phyloP scores from a whole-genome alignment of 1,140 invertebrate species.

The Heterodera schachtii region DNA sequence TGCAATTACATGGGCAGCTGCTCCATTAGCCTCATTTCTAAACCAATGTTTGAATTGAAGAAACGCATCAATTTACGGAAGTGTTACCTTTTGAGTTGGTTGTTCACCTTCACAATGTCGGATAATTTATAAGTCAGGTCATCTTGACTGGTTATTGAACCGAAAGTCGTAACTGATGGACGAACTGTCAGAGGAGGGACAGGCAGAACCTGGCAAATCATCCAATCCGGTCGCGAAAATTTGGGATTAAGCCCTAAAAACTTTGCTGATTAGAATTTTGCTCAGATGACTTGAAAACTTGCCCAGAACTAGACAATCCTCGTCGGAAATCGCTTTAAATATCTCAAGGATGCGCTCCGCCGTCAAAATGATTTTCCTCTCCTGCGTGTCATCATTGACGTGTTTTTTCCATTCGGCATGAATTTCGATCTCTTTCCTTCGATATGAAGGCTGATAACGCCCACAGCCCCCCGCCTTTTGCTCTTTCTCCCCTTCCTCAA shows the following conservation, averaged over 20 bases:
- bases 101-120: conserved; percentile 98
- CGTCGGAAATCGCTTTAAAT: conserved; percentile 93
- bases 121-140: conserved; percentile 98
- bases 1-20: conserved; percentile 89
- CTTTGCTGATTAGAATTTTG: not conserved
- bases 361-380: conserved; percentile 86
- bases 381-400: conserved; percentile 88
- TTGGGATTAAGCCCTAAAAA: conserved; percentile 66
- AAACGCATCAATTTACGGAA: not conserved
- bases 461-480: conserved; percentile 90
- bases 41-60: conserved; percentile 56
- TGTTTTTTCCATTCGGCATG: conserved; percentile 92
- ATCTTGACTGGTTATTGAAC: conserved; percentile 94
- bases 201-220: conserved; percentile 94
- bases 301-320: conserved; percentile 88
- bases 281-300: conserved; percentile 70
- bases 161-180: conserved; percentile 98
- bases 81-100: conserved; percentile 75
- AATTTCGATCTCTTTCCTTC: conserved; percentile 82
- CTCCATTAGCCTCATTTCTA: conserved; percentile 91
- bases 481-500: conserved; percentile 44
- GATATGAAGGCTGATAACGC: conserved; percentile 89
- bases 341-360: conserved; percentile 96
- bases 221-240: conserved; percentile 96
- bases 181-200: conserved; percentile 88